Evolutionary conservation across 2,888 invertebrate genomes (phyloP).

Genomic region (Beris chalybata): DNA sequence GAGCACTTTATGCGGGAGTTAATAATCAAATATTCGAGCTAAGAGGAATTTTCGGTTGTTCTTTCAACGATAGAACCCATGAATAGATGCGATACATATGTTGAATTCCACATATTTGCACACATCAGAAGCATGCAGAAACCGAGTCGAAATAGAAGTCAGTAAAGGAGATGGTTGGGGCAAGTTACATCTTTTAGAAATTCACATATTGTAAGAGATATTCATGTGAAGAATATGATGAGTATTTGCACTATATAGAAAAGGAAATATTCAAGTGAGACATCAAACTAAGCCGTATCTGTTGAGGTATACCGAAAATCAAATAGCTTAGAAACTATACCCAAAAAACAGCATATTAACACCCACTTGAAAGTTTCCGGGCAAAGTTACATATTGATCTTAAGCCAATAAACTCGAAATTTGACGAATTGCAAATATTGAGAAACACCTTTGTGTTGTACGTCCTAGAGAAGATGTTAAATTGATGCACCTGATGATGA

Average conservation of each 20-base stretch:
- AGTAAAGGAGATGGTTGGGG: too few relatives aligned
- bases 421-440: constrained; percentile 21
- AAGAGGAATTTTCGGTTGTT: constrained; percentile 19
- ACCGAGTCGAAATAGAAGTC: neutral
- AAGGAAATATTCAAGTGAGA: too few relatives aligned
- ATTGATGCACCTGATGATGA: too few relatives aligned
- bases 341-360: constrained; percentile 18
- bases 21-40: constrained; percentile 36
- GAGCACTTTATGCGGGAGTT: constrained; percentile 35
- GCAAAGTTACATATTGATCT: constrained; percentile 29
- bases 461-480: too few relatives aligned
- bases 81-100: constrained; percentile 14
- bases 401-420: constrained; percentile 4
- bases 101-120: constrained; percentile 33
- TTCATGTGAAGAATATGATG: neutral
- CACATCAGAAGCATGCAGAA: constrained; percentile 34
- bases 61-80: neutral
- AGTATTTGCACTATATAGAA: too few relatives aligned
- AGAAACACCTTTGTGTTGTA: constrained; percentile 1
- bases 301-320: constrained; percentile 4
- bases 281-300: too few relatives aligned
- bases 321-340: constrained; percentile 29
- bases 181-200: too few relatives aligned
- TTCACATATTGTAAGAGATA: neutral
- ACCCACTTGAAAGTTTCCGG: neutral